Conservation (phyloP, 2,797 vertebrate genomes). For the Alcedo quadribrachys region DNA sequence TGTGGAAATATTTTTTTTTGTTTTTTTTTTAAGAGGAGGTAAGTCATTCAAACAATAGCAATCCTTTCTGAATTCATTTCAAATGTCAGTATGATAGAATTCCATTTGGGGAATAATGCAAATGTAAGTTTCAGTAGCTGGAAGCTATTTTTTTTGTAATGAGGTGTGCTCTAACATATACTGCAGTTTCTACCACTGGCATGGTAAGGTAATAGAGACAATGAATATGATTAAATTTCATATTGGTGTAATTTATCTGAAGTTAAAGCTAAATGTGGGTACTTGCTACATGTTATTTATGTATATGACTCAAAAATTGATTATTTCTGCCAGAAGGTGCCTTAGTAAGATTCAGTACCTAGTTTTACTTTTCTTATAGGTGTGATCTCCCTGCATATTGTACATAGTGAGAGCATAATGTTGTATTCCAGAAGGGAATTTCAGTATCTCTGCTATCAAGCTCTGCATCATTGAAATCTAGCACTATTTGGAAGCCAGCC, state of each 20-base stretch:
- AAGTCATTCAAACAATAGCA: conserved; percentile 25
- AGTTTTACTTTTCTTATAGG: background rate
- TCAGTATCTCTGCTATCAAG: background rate
- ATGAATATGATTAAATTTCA: conserved; percentile 3
- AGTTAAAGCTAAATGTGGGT: background rate
- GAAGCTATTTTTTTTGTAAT: conserved; percentile 43
- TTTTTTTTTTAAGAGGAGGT: conserved; percentile 12
- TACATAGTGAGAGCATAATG: background rate
- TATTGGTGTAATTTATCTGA: background rate
- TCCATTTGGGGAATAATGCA: conserved; percentile 27
- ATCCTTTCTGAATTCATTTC: conserved; percentile 36
- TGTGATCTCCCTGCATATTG: background rate
- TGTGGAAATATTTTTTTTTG: background rate
- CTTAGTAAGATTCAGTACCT: background rate
- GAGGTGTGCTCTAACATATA: background rate
- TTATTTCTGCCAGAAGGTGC: background rate
- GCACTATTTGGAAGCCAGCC: background rate
- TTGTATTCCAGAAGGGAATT: background rate
- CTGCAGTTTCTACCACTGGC: background rate
- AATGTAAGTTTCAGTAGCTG: conserved; percentile 45
- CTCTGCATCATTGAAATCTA: background rate
- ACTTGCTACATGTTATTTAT: background rate
- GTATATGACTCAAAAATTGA: background rate
- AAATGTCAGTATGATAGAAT: conserved; percentile 24
- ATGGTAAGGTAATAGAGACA: background rate